These are phyloP conservation scores for Nezara viridula DNA, from an alignment of 2,888 invertebrate genomes.

Conservation along the genomic window DNA sequence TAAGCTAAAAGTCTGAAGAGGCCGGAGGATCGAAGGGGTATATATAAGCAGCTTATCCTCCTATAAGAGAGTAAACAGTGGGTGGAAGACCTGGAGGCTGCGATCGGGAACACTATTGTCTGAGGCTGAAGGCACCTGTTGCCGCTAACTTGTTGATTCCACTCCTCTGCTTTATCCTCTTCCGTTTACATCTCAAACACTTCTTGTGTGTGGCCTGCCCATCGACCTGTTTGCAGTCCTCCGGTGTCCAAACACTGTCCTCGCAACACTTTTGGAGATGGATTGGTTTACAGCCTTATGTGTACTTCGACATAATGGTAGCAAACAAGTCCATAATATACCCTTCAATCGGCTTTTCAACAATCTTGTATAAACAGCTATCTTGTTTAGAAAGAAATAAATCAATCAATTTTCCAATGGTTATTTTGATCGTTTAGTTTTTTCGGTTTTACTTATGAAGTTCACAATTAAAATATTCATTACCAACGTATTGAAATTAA, in stretches of 20 bases:
- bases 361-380: background rate
- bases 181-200: slow-evolving; percentile 51
- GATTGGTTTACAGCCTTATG: background rate
- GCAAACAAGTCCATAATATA: background rate
- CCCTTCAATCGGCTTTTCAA: background rate
- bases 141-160: slow-evolving; percentile 26
- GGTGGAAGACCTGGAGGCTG: background rate
- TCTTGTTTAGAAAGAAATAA: background rate
- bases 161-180: background rate
- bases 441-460: too few species aligned
- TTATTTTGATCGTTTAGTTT: background rate
- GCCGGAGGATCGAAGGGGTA: too few species aligned
- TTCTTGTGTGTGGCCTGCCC: background rate
- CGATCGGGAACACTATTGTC: slow-evolving; percentile 44
- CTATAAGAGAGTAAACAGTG: background rate
- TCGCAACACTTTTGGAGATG: background rate
- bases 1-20: background rate
- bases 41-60: background rate
- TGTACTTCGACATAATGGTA: background rate
- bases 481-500: too few species aligned
- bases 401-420: background rate
- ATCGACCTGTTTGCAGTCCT: slow-evolving; percentile 38
- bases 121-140: background rate
- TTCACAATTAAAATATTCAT: too few species aligned
- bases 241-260: background rate